Evolutionary conservation across 2,113 vertebrate genomes (phyloP), one percentile per base, ranked within the genome.

Genomic region (Choloepus hoffmanni): DNA sequence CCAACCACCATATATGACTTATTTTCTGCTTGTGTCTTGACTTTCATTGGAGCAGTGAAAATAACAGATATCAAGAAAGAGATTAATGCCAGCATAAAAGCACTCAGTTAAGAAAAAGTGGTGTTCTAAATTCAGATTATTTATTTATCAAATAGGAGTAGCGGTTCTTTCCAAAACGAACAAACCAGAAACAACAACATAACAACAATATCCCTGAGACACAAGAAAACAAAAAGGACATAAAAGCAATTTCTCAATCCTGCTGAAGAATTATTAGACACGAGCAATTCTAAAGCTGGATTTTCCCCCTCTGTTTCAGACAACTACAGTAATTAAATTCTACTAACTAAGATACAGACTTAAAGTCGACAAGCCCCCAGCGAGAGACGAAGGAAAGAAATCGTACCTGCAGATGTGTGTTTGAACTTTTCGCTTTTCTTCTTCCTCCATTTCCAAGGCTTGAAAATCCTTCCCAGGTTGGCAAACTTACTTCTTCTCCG

Each of bases 401-500:
- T 65, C 87, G 92, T 99, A 99, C 99, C 99, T 97, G 99, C 99
- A 74, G 99, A 99, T 4, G 99, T 99, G 97, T 99, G 99, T 97
- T 99, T 99, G 97, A 99, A 99, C 98, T 99, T 99, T 95, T 99
- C 99, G 2, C 99, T 99, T 99, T 99, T 99, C 99, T 99, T 99
- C 99, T 99, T 99, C 98, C 99, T 99, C 99, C 99, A 99, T 94
- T 99, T 99, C 99, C 99, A 99, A 36, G 99, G 99, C 96, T 99
- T 99, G 98, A 99, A 99, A 96, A 99, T 98, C 95, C 99, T 99
- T 60, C 99, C 99, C 2, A 99, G 98, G 85, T 99, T 99, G 94
- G 99, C 99, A 91, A 99, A 99, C 97, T 99, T 99, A 98, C 99
- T 99, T 96, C 99, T 99, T 92, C 99, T 98, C 63, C 99, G 99